Percentiles rank a stretch among this genome's conserved stretches.
phyloP scores from a whole-genome alignment of 1,140 invertebrate species.

The Drosophila bipectinata region DNA sequence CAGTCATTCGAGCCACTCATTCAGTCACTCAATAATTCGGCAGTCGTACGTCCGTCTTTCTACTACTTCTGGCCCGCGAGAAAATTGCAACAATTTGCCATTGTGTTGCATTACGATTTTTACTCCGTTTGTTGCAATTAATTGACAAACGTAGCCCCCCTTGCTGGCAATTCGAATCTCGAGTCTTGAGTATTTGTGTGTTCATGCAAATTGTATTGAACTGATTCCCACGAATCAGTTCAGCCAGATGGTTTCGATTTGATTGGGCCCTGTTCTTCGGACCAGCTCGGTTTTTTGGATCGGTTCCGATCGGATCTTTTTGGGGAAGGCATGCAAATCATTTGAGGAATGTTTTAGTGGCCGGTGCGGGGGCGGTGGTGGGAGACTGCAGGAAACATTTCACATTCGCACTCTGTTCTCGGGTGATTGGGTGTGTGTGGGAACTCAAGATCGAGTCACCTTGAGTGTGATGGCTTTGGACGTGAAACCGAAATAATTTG shows the following conservation, averaged over 20 bases:
- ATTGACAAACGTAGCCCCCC: constrained; percentile 67
- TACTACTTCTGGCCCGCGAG: constrained; percentile 66
- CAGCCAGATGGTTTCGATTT: constrained; percentile 79
- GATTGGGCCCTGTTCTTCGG: constrained; percentile 55
- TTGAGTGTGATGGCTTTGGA: constrained; percentile 44
- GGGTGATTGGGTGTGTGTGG: constrained; percentile 8
- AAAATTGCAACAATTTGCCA: constrained; percentile 80
- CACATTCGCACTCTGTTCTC: constrained; percentile 48
- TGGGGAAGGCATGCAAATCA: constrained; percentile 70
- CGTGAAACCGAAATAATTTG: constrained; percentile 34
- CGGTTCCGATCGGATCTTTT: constrained; percentile 50
- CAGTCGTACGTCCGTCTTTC: constrained; percentile 58
- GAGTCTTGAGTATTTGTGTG: constrained; percentile 50
- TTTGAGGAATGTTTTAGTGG: constrained; percentile 58
- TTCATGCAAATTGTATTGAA: constrained; percentile 79
- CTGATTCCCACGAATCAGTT: constrained; percentile 76
- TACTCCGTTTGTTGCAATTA: constrained; percentile 71
- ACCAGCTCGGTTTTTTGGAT: constrained; percentile 23
- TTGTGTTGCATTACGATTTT: constrained; percentile 53
- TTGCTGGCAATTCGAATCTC: constrained; percentile 19
- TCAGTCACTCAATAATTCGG: constrained; percentile 75
- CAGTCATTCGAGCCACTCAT: constrained; percentile 44
- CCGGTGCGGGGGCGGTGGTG: not conserved
- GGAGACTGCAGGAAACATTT: constrained; percentile 35
- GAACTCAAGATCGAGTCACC: constrained; percentile 18